Evolutionary conservation across 2,797 vertebrate species (phyloP), one percentile per base, ranked within the genome.

Genomic region (Sylvia borin): DNA sequence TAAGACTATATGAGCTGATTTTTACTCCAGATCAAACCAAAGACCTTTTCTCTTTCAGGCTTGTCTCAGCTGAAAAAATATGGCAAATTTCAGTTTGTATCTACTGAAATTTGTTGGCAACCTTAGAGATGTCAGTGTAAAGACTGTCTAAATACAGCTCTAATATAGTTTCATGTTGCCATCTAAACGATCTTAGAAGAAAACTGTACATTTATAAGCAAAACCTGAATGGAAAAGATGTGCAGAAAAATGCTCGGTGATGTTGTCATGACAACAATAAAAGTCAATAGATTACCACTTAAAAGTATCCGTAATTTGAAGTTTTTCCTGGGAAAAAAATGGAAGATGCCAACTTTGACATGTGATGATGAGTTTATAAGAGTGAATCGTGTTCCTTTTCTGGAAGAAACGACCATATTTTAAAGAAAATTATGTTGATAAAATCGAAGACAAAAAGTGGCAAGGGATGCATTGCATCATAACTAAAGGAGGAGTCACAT

Each of bases 251-350:
- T 77, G 55, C 40, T 86, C 73, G 86, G 48, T 73, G 26, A 70
- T 77, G 90, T 92, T 96, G 95, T 92, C 94, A 95, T 92, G 82
- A 97, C 92, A 94, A 95, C 94, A 90, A 48, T 65, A 80, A 57
- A 90, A 91, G 55, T 79, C 71, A 67, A 55, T 73, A 86, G 57
- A 92, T 67, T 64, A 38, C n/a, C 20, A 24, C 34, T 88, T 92
- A 84, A 93, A 93, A 88, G 64, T 40, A 86, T 71, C 31, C 65
- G 22, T 67, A 77, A 88, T 85, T 85, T 81, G 60, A 73, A 88
- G 48, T 7, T 85, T 82, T 79, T 81, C 20, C 65, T 73, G 45
- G 22, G 48, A 42, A 15, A 73, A 93, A 92, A 75, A 82, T 34
- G 32, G 60, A 74, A 93, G 34, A 38, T 64, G 24, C 57, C 43